phyloP scores from a whole-genome alignment of 2,113 vertebrate genomes.

The Tychaedon coryphoeus region DNA sequence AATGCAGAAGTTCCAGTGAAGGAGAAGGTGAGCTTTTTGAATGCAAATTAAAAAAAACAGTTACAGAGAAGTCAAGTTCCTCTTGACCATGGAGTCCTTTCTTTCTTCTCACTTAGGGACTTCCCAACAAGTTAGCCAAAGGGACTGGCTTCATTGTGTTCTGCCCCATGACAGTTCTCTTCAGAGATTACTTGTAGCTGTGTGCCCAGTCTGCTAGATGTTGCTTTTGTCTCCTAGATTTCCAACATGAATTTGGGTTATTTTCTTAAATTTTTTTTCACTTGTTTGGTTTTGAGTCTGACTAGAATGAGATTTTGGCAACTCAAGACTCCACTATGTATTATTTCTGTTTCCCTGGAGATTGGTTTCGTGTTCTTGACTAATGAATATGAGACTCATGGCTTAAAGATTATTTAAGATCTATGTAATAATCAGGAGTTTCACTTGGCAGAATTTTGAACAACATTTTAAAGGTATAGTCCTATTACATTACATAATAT shows the following conservation, averaged over 20 bases:
- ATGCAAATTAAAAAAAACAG: background rate
- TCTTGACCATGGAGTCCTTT: background rate
- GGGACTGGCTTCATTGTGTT: background rate
- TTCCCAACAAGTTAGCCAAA: background rate
- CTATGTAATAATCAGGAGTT: background rate
- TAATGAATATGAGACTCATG: background rate
- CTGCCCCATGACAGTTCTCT: background rate
- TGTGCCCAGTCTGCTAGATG: background rate
- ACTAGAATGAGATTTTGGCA: background rate
- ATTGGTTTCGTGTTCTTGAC: background rate
- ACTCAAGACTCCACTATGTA: background rate
- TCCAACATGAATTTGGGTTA: background rate
- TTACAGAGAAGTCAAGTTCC: background rate
- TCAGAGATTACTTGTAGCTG: background rate
- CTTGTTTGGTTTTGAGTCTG: background rate
- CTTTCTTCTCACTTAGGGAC: background rate
- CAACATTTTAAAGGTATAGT: background rate
- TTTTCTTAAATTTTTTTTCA: background rate
- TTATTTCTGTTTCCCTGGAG: background rate
- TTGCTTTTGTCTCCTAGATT: background rate
- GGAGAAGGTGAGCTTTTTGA: background rate
- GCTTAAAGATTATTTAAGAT: background rate
- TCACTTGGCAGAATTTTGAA: background rate
- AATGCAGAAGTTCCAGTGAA: background rate
- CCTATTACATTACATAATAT: background rate